Percentiles rank a stretch among this genome's conserved stretches.
These are phyloP conservation scores for Pterocles burchelli DNA, from an alignment of 2,113 vertebrate genomes.

Conservation along the genomic window DNA sequence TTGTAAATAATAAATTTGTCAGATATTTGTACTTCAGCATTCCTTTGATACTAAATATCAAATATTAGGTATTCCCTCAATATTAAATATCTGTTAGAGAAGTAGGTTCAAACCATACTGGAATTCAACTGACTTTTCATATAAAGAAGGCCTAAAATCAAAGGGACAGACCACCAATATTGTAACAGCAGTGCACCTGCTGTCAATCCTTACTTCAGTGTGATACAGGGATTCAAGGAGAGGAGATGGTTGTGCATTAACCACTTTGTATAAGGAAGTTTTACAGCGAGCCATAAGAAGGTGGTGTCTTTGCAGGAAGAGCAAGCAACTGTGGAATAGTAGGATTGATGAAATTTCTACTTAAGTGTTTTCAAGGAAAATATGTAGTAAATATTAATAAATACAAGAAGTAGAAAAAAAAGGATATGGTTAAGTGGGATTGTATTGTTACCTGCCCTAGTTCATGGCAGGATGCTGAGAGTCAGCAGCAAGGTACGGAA, in stretches of 20 bases:
- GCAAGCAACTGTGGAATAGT: neutral
- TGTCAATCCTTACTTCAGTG: neutral
- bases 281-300: neutral
- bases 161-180: neutral
- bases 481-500: neutral
- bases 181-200: neutral
- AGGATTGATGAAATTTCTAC: neutral
- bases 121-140: neutral
- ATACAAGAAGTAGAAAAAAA: neutral
- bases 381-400: neutral
- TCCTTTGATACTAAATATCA: neutral
- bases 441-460: neutral
- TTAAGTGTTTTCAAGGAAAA: neutral
- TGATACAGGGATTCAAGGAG: neutral
- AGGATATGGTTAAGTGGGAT: neutral
- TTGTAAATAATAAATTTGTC: neutral
- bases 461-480: neutral
- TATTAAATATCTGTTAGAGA: neutral
- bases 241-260: neutral
- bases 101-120: neutral
- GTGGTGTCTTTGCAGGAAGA: neutral
- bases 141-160: neutral
- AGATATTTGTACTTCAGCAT: neutral
- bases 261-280: neutral
- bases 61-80: neutral